Evolutionary conservation across 2,797 vertebrate genomes (phyloP), one percentile per base, ranked within the genome.

Genomic region (Ctenopoma multispine): DNA sequence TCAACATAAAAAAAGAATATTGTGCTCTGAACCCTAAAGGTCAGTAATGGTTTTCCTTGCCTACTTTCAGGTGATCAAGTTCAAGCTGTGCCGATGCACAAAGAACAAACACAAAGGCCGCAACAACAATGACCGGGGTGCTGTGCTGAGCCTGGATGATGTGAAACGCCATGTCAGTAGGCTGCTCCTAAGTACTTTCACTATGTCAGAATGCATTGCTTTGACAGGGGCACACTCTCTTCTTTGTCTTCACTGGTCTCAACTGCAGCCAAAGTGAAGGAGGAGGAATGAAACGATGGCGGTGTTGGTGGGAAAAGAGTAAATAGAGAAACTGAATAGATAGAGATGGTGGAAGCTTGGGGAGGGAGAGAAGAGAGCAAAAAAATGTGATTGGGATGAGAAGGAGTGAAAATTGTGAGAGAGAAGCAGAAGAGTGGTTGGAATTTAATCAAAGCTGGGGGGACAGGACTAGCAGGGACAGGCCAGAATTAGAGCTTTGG

Each of bases 121-220:
- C 81, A 97, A 93, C 94, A 99, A 96, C 91, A 96, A 95, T 0
- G 97, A 99, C 93, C 96, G 97, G 68, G 97, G 98, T 68, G 95
- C 97, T 18, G 95, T 96, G 15, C 94, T 99, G 89, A 99, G 96
- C 92, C 95, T 99, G 95, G 98, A 99, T 27, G 96, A 99, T 68
- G 96, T 99, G 83, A 98, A 99, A 83, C 96, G 95, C 91, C 97
- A 99, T 55, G 98, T 99, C 85, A 99, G 97, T 95, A 83, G 75
- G 72, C 81, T 43, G 54, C 82, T 63, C 69, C 75, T 63, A 47
- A 83, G 75, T 73, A 79, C 72, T 77, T 48, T 50, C 54, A 63
- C 77, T 74, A 56, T 82, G 77, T 83, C 81, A 81, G n/a, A 63
- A 36, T 46, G 57, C 55, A 63, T 73, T 17, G 61, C 48, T 34